phyloP scores from a whole-genome alignment of 2,888 invertebrate genomes.

The Megamerina dolium region DNA sequence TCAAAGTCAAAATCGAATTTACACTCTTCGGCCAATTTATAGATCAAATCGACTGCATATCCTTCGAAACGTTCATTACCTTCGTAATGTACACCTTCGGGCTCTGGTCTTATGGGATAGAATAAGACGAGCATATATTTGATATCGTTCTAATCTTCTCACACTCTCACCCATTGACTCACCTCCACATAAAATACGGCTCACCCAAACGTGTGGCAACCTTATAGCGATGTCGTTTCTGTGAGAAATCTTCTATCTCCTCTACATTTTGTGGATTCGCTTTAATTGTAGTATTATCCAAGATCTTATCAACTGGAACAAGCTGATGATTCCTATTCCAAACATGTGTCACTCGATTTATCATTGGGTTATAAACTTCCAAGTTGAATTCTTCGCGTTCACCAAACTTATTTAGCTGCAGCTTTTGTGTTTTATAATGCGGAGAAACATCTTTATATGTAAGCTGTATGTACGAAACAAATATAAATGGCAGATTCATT shows the following conservation, averaged over 20 bases:
- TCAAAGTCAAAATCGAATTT: constrained; percentile 66
- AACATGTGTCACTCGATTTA: constrained; percentile 46
- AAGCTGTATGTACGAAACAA: constrained; percentile 51
- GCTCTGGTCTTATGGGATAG: constrained; percentile 20
- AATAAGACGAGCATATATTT: not conserved
- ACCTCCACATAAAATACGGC: constrained; percentile 61
- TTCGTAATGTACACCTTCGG: constrained; percentile 43
- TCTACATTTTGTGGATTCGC: constrained; percentile 37
- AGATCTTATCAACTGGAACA: constrained; percentile 27
- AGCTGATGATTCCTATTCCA: constrained; percentile 42
- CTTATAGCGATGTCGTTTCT: constrained; percentile 56
- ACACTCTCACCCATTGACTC: constrained; percentile 14
- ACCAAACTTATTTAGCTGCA: constrained; percentile 52
- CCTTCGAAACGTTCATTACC: constrained; percentile 81
- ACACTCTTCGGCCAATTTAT: constrained; percentile 64
- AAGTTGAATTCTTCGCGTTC: constrained; percentile 54
- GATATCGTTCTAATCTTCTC: not conserved
- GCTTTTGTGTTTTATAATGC: constrained; percentile 58
- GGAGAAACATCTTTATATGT: constrained; percentile 54
- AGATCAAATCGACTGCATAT: constrained; percentile 84
- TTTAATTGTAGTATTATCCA: constrained; percentile 28
- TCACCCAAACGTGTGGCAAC: constrained; percentile 67
- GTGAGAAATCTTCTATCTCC: constrained; percentile 53
- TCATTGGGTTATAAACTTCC: constrained; percentile 50
- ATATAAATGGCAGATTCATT: too few relatives aligned